A percentile compares a stretch with the other conserved stretches of the same genome.
Evolutionary conservation across 1,140 invertebrate genomes (phyloP).

Genomic region (Lordiphosa mommai): DNA sequence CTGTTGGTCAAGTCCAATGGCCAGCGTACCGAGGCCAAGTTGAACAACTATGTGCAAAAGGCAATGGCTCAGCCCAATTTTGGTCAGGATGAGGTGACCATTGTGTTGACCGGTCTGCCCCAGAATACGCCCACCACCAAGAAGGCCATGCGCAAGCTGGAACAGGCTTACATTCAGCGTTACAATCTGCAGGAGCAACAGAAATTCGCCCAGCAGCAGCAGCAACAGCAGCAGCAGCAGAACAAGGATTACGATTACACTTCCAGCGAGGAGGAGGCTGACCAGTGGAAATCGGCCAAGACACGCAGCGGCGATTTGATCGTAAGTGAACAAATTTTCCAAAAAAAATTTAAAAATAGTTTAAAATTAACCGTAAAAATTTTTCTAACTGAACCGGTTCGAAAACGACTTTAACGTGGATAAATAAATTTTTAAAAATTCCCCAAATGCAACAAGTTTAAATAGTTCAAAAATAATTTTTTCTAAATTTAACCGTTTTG

Average conservation of each 20-base stretch:
- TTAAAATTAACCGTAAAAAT: background rate
- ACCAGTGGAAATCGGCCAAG: slow-evolving; percentile 57
- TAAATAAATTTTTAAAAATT: too few species aligned
- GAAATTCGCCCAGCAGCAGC: slow-evolving; percentile 44
- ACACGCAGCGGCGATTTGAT: slow-evolving; percentile 56
- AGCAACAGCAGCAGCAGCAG: slow-evolving; percentile 21
- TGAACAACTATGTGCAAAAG: slow-evolving; percentile 63
- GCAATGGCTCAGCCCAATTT: slow-evolving; percentile 44
- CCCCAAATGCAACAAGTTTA: too few species aligned
- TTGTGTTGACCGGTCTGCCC: slow-evolving; percentile 69
- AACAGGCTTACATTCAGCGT: slow-evolving; percentile 57
- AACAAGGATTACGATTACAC: slow-evolving; percentile 48
- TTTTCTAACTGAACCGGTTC: background rate
- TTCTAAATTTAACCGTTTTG: too few species aligned
- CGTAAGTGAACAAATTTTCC: slow-evolving; percentile 35
- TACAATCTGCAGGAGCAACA: slow-evolving; percentile 64
- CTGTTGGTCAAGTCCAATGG: slow-evolving; percentile 64
- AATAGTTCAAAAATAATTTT: too few species aligned
- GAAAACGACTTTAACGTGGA: too few species aligned
- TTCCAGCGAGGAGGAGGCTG: slow-evolving; percentile 60
- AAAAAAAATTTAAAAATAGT: background rate
- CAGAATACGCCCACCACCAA: slow-evolving; percentile 34
- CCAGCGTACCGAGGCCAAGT: slow-evolving; percentile 48
- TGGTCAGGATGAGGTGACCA: slow-evolving; percentile 68
- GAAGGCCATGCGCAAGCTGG: slow-evolving; percentile 56